Evolutionary conservation across 2,888 invertebrate species (phyloP).

Genomic region (Cryptocephalus moraei): DNA sequence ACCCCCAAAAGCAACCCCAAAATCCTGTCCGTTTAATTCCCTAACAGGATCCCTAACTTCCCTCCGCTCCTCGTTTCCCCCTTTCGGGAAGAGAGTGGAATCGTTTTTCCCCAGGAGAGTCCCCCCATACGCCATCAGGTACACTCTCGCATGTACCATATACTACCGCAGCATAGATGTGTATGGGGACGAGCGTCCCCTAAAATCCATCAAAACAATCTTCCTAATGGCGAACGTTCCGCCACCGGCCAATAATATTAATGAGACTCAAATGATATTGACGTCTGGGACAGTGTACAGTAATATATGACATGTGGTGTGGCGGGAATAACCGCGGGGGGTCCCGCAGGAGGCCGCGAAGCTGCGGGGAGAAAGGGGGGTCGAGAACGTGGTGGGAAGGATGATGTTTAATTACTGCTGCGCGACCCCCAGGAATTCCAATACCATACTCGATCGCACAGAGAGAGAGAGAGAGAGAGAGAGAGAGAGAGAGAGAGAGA

Average conservation of each 20-base stretch:
- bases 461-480: too few relatives aligned
- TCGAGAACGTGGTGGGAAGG: constrained; percentile 22
- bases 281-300: constrained; percentile 5
- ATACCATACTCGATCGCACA: constrained; percentile 15
- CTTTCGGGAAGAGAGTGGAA: too few relatives aligned
- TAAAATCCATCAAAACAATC: not conserved
- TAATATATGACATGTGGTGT: constrained; percentile 2
- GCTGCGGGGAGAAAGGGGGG: too few relatives aligned
- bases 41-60: not conserved
- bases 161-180: too few relatives aligned
- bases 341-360: too few relatives aligned
- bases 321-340: constrained; percentile 7
- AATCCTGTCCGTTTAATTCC: not conserved
- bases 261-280: constrained; percentile 13
- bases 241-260: constrained; percentile 8
- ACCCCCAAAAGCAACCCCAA: too few relatives aligned
- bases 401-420: constrained; percentile 27
- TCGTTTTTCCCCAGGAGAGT: too few relatives aligned
- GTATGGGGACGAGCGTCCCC: not conserved
- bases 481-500: too few relatives aligned
- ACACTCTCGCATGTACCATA: too few relatives aligned
- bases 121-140: too few relatives aligned
- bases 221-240: not conserved
- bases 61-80: too few relatives aligned
- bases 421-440: constrained; percentile 26